Conservation (phyloP, 2,888 invertebrate species). For the Geophilus truncorum region DNA sequence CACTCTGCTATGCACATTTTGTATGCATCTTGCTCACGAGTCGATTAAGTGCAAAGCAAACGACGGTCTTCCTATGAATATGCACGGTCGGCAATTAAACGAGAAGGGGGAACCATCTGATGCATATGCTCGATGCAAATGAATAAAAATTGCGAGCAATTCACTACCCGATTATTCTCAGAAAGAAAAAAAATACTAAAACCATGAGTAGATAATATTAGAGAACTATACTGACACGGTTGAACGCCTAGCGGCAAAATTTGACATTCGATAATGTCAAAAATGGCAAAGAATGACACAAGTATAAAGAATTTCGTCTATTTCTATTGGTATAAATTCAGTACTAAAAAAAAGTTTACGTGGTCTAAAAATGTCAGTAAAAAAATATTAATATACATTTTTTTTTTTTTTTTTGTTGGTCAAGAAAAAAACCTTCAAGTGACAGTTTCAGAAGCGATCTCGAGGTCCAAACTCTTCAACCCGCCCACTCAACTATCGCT, state of each 20-base stretch:
- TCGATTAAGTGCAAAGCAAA: slow-evolving; percentile 16
- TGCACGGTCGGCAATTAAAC: slow-evolving; percentile 12
- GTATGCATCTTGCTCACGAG: slow-evolving; percentile 6
- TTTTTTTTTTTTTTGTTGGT: background rate
- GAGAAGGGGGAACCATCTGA: background rate
- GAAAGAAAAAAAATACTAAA: background rate
- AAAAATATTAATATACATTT: background rate
- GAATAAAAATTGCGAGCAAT: background rate
- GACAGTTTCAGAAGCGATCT: background rate
- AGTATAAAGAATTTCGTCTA: no score
- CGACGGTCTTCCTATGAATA: slow-evolving; percentile 16
- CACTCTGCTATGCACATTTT: background rate
- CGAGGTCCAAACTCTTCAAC: background rate
- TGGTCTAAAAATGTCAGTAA: no score
- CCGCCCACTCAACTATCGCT: background rate
- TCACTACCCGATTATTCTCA: background rate
- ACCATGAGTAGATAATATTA: no score
- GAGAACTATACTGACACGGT: no score
- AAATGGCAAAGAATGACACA: no score
- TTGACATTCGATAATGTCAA: no score
- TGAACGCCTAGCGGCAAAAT: no score
- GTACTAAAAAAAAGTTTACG: no score
- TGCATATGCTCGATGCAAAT: background rate
- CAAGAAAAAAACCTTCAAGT: background rate
- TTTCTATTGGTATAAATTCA: no score